Evolutionary conservation across 1,140 invertebrate species (phyloP), one percentile per base, ranked within the genome.

Genomic region (Archivesica marissinica): DNA sequence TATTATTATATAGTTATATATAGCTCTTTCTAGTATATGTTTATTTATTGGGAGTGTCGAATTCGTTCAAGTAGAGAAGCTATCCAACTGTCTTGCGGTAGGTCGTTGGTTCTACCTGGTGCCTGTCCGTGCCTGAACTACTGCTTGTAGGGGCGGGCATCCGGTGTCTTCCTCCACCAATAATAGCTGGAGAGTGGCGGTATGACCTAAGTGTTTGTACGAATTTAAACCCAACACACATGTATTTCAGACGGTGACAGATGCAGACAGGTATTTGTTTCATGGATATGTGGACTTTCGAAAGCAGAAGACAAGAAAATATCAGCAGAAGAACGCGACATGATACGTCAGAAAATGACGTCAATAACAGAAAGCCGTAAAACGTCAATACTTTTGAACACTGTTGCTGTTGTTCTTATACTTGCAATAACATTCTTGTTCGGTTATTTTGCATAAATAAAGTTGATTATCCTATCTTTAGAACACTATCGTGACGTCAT

Each of bases 241-340:
- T 4, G 17, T 13, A 28, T 64, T 64, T 35, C 59, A 64, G 59
- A 4, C 25, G 2, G 23, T 33, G 59, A 64, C 11, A 64, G 59
- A 35, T 61, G 78, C 30, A 75, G 70, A 47, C 68, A 35, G 7
- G 20, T n/a, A 15, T 87, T 83, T 38, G 54, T 52, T 7, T 61
- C 72, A 54, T 91, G 91, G 91, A 15, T 90, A 9, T 92, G 89
- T 88, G 91, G 91, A 13, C 88, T 86, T 0, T 80, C 85, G 0
- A 80, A 88, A n/a, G 81, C 78, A 35, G 84, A 86, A 1, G 87
- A 76, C 61, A 87, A 77, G 0, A 88, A 88, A 28, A 74, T 89
- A 3, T 89, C 89, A 47, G 30, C 35, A 15, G 87, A 88, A 68
- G 89, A 90, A 80, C 78, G 77, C 30, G 68, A 50, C 1, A 50